These are phyloP conservation scores for Oreotragus oreotragus DNA, from an alignment of 2,113 vertebrate species.

Conservation along the genomic window DNA sequence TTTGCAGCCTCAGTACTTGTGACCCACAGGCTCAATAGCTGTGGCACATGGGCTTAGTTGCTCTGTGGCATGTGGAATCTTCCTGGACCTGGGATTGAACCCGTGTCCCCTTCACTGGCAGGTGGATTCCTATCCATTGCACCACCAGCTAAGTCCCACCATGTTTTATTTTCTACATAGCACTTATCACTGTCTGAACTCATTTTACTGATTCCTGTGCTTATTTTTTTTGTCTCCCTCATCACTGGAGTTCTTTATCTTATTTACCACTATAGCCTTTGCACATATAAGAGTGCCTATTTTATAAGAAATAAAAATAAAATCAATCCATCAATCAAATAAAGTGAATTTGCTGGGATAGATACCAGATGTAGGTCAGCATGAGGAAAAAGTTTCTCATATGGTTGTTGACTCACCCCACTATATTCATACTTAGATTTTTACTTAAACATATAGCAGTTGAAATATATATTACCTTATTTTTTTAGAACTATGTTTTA, in stretches of 20 bases:
- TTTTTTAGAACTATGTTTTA: background rate
- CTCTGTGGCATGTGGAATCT: background rate
- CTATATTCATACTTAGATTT: background rate
- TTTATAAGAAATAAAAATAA: background rate
- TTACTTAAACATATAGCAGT: background rate
- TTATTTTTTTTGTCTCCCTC: background rate
- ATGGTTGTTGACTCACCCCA: background rate
- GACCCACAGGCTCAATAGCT: background rate
- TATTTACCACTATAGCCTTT: background rate
- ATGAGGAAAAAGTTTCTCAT: background rate
- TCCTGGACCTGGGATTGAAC: background rate
- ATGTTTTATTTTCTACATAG: background rate
- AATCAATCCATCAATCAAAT: background rate
- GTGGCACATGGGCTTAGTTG: background rate
- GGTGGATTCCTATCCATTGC: background rate
- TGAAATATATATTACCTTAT: background rate
- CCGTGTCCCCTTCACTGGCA: background rate
- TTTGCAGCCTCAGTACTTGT: background rate
- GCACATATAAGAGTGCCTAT: background rate
- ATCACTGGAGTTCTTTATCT: background rate
- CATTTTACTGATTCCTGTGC: background rate
- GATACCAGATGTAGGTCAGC: background rate
- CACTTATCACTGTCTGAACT: background rate
- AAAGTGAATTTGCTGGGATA: background rate
- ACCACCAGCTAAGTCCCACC: background rate